phyloP scores from a whole-genome alignment of 2,113 vertebrate species.

The Pitta sordida region DNA sequence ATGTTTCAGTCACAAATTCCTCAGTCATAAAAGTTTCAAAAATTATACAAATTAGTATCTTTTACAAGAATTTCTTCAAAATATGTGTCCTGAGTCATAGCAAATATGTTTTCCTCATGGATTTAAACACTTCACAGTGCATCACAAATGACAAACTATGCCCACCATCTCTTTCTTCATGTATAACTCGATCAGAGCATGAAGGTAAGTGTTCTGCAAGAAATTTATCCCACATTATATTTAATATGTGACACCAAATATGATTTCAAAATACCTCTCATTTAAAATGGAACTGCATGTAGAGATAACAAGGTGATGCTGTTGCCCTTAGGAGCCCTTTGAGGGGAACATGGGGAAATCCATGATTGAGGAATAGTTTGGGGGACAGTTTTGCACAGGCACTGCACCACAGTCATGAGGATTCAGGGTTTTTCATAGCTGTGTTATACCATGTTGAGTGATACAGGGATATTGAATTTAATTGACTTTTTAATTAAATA shows the following conservation, averaged over 20 bases:
- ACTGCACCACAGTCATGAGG: not conserved
- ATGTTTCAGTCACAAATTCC: not conserved
- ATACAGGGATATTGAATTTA: not conserved
- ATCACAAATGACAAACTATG: not conserved
- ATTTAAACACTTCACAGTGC: not conserved
- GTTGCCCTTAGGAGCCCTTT: not conserved
- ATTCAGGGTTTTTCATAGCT: not conserved
- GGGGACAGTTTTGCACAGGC: not conserved
- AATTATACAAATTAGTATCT: accelerated
- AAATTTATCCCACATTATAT: not conserved
- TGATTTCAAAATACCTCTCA: not conserved
- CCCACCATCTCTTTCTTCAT: not conserved
- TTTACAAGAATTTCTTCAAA: not conserved
- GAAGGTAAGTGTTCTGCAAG: not conserved
- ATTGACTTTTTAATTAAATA: not conserved
- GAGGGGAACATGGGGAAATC: not conserved
- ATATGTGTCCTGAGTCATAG: not conserved
- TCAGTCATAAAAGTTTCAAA: not conserved
- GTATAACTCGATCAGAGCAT: not conserved
- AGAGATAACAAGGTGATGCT: not conserved
- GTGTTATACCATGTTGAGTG: not conserved
- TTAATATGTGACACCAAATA: not conserved
- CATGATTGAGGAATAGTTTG: not conserved
- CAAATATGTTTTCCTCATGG: not conserved
- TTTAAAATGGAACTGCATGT: not conserved